Conservation (phyloP, 2,113 vertebrate species). For the Atlantisia rogersi region DNA sequence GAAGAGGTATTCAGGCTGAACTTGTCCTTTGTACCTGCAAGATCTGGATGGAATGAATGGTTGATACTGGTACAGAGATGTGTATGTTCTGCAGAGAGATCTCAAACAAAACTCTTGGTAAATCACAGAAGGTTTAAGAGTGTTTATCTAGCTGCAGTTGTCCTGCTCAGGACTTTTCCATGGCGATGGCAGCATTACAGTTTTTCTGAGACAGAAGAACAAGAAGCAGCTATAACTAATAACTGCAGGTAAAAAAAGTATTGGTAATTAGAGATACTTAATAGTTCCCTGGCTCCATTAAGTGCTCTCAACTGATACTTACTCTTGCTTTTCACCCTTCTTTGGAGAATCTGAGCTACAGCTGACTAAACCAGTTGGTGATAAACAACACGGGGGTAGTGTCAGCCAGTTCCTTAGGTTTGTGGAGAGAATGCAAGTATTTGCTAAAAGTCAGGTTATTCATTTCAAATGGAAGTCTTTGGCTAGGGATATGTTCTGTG, state of each 20-base stretch:
- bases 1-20: background rate
- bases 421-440: background rate
- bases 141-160: background rate
- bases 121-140: background rate
- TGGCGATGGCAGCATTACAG: background rate
- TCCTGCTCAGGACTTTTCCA: background rate
- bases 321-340: background rate
- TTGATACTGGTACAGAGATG: background rate
- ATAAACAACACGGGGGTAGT: background rate
- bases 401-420: background rate
- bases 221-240: background rate
- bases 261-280: slow-evolving; percentile 7
- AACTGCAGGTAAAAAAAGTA: background rate
- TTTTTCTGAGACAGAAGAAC: background rate
- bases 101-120: background rate
- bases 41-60: background rate
- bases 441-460: background rate
- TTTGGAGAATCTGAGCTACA: background rate
- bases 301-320: background rate
- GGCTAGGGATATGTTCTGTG: background rate
- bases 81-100: background rate
- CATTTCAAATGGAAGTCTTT: background rate
- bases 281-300: background rate
- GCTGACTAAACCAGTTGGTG: background rate
- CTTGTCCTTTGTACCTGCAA: background rate